phyloP scores from a whole-genome alignment of 2,888 invertebrate species.

The Caenorhabditis imperialis region DNA sequence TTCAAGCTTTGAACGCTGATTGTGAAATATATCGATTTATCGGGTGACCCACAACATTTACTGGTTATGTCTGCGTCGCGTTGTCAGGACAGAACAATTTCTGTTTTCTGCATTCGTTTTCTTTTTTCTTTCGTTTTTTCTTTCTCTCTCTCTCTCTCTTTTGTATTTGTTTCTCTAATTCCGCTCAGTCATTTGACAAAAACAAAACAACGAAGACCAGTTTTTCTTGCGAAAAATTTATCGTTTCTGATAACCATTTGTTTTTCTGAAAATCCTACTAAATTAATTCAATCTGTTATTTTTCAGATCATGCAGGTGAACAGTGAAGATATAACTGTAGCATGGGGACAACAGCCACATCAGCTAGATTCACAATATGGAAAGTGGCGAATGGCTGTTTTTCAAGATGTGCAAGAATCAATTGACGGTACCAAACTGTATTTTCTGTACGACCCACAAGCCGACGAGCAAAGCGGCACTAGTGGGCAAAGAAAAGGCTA shows the following conservation, averaged over 20 bases:
- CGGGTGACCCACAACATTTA: too few species aligned
- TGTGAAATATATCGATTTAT: too few species aligned
- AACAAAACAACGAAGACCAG: too few species aligned
- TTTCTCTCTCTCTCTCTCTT: neutral
- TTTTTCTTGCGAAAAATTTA: too few species aligned
- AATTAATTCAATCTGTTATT: neutral
- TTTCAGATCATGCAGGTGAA: conserved; percentile 68
- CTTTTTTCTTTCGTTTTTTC: too few species aligned
- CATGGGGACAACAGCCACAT: conserved; percentile 76
- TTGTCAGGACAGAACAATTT: too few species aligned
- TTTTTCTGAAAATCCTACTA: too few species aligned
- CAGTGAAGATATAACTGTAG: conserved; percentile 75
- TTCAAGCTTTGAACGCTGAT: too few species aligned
- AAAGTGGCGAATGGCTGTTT: conserved; percentile 67
- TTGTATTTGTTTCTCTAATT: conserved; percentile 19
- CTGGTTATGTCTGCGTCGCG: too few species aligned
- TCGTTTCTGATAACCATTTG: too few species aligned
- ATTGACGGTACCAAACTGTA: conserved; percentile 72
- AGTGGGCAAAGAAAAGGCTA: conserved; percentile 74
- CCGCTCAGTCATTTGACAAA: conserved; percentile 23
- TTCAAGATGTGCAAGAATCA: conserved; percentile 75
- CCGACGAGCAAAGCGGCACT: conserved; percentile 71
- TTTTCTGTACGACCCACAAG: conserved; percentile 76
- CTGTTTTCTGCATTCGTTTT: too few species aligned
- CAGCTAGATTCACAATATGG: conserved; percentile 72